phyloP scores from a whole-genome alignment of 1,140 invertebrate genomes.

The Aradophagus sp. region DNA sequence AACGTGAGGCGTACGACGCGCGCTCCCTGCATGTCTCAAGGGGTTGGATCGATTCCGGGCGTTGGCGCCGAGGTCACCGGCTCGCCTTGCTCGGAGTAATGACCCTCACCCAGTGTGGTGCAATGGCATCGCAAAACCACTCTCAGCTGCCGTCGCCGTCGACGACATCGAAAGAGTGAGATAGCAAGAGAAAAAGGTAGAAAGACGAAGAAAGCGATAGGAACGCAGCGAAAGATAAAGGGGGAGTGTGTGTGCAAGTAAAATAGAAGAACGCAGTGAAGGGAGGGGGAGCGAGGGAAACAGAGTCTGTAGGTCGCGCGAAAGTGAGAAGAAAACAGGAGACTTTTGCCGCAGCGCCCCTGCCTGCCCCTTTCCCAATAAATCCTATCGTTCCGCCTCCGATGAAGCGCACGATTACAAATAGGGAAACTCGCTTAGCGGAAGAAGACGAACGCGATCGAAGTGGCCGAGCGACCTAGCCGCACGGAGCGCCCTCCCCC shows the following conservation, averaged over 20 bases:
- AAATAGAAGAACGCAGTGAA: too few relatives aligned
- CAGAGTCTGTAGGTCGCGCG: conserved; percentile 11
- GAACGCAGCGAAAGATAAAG: conserved; percentile 1
- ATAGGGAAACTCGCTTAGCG: conserved; percentile 27
- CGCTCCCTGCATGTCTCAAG: conserved; percentile 61
- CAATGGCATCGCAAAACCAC: conserved; percentile 69
- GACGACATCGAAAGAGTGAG: neutral
- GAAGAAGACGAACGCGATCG: conserved; percentile 28
- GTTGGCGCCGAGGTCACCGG: conserved; percentile 75
- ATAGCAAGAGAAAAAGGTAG: neutral
- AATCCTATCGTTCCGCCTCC: conserved; percentile 21
- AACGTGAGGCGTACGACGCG: too few relatives aligned
- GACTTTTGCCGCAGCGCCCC: too few relatives aligned
- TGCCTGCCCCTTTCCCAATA: too few relatives aligned
- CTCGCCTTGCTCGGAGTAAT: conserved; percentile 74
- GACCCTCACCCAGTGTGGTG: conserved; percentile 76
- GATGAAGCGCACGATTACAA: conserved; percentile 27
- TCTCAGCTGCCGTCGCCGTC: conserved; percentile 22
- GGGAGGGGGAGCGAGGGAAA: conserved; percentile 14
- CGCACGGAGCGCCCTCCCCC: conserved; percentile 6
- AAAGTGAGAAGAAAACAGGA: conserved; percentile 1
- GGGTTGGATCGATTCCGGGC: conserved; percentile 73
- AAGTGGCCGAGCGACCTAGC: conserved; percentile 10
- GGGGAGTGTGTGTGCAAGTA: too few relatives aligned
- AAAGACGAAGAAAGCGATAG: conserved; percentile 6